Evolutionary conservation across 2,888 invertebrate genomes (phyloP), one percentile per base, ranked within the genome.

Genomic region (Brachyopa scutellaris): DNA sequence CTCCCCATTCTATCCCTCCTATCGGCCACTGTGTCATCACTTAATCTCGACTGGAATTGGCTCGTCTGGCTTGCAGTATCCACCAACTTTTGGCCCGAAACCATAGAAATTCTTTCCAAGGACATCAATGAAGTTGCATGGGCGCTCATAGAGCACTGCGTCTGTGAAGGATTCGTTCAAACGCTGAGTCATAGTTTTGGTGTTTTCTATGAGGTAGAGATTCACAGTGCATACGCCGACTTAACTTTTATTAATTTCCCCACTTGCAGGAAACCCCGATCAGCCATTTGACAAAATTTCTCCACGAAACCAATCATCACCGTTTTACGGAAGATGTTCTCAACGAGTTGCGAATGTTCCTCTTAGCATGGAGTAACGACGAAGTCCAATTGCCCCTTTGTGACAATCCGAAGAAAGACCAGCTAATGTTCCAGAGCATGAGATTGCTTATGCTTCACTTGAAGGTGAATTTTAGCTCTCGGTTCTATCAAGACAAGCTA

Each of bases 191-290:
- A 94, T 85, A 94, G 95, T 77, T 93, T 95, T 86, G 89, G 92
- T 47, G 93, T 95, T 85, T 96, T 96, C 88, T 92, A 95, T 89
- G 93, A 94, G 85, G 93, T 94, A 62, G 93, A 92, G 88, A 92
- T n/a, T n/a, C n/a, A n/a, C 93, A 0, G 1, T 9, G 9, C 4
- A n/a, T 0, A 2, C 0, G 1, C 4, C 15, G 8, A 3, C n/a
- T 21, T 4, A 45, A 0, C n/a, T 21, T 3, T 21, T 21, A n/a
- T n/a, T 1, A 45, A 45, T 19, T n/a, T 8, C 1, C 26, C 26
- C 84, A 69, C 69, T 86, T 91, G 90, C 45, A 95, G 95, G 92
- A 94, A 17, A 94, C 93, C 88, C 93, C 94, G 0, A 89, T 95
- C 7, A 91, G 91, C 2, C 86, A 91, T 38, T 91, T 94, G 0